phyloP scores from a whole-genome alignment of 1,140 invertebrate genomes.

The Caenorhabditis brenneri region DNA sequence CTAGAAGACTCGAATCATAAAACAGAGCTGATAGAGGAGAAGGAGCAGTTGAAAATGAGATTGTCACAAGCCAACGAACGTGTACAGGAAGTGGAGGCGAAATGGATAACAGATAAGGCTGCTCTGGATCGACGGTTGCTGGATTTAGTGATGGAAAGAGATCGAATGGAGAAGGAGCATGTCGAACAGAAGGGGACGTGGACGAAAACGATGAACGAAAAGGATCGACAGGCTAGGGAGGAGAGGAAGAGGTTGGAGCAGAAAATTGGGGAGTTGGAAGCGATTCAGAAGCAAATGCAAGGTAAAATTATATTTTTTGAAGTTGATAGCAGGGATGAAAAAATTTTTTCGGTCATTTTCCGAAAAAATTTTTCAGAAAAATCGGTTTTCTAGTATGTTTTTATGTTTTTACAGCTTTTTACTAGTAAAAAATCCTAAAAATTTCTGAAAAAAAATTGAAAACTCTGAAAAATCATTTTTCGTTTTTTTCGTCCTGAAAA shows the following conservation, averaged over 20 bases:
- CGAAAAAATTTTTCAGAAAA: no score
- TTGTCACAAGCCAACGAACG: constrained; percentile 77
- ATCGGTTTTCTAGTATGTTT: no score
- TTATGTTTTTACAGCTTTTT: no score
- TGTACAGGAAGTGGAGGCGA: constrained; percentile 82
- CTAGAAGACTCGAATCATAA: constrained; percentile 90
- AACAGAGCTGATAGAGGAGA: constrained; percentile 37
- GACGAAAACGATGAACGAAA: constrained; percentile 79
- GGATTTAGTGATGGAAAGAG: constrained; percentile 80
- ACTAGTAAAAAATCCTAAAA: no score
- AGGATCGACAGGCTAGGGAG: constrained; percentile 83
- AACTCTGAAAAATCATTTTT: no score
- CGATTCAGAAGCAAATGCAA: constrained; percentile 71
- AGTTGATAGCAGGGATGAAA: no score
- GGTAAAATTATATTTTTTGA: no score
- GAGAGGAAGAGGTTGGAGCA: constrained; percentile 85
- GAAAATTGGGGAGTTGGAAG: constrained; percentile 87
- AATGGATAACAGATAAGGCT: constrained; percentile 81
- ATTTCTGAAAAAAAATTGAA: no score
- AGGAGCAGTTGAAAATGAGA: constrained; percentile 29
- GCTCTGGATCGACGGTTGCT: constrained; percentile 84
- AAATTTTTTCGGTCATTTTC: no score
- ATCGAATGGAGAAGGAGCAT: constrained; percentile 79
- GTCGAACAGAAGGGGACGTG: constrained; percentile 83
- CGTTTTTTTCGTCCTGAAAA: no score